A percentile compares a stretch with the other conserved stretches of the same genome.
Evolutionary conservation across 2,113 vertebrate genomes (phyloP).

Genomic region (Protobothrops mucrosquamatus): DNA sequence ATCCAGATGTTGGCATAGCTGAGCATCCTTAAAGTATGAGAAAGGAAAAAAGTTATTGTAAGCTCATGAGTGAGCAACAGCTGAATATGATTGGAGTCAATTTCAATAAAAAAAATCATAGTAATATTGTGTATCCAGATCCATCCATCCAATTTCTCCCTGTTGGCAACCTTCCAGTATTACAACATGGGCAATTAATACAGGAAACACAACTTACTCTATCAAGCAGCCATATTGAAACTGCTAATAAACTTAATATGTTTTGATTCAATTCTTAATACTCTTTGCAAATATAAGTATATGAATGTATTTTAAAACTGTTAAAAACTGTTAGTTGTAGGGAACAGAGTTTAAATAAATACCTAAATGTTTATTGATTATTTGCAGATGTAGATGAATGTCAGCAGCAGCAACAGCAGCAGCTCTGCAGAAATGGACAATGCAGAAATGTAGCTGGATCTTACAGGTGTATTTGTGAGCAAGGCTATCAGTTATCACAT

Average conservation of each 20-base stretch:
- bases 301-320: neutral
- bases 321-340: neutral
- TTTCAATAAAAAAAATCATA: neutral
- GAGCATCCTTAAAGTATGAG: slow-evolving; percentile 21
- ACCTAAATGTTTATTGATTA: slow-evolving; percentile 11
- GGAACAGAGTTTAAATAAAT: neutral
- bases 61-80: slow-evolving; percentile 16
- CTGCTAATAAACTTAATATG: neutral
- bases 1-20: slow-evolving; percentile 37
- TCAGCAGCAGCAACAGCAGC: slow-evolving; percentile 71
- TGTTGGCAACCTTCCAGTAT: neutral
- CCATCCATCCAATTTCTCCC: neutral
- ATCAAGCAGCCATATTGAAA: neutral
- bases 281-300: neutral
- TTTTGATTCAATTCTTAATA: neutral
- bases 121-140: neutral
- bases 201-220: neutral
- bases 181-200: neutral
- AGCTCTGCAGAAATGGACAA: slow-evolving; percentile 80
- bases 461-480: slow-evolving; percentile 84
- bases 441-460: slow-evolving; percentile 92
- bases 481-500: slow-evolving; percentile 77
- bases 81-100: neutral
- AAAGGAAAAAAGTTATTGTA: slow-evolving; percentile 23
- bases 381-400: slow-evolving; percentile 88